Evolutionary conservation across 2,797 vertebrate species (phyloP).

Genomic region (Pangasius mekongensis): DNA sequence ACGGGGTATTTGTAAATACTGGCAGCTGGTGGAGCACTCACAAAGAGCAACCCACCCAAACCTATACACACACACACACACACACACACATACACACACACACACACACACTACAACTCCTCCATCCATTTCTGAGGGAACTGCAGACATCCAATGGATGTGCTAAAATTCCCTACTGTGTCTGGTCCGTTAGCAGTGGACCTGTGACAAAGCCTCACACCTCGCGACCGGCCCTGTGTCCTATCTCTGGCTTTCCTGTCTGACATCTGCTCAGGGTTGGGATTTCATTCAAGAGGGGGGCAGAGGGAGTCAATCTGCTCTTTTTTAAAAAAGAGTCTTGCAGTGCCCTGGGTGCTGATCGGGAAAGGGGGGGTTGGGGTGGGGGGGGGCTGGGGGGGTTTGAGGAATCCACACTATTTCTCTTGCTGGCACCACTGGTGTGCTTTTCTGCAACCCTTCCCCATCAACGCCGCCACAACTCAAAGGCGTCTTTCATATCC

Average conservation of each 20-base stretch:
- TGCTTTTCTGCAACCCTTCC: slow-evolving; percentile 61
- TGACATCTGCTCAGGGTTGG: slow-evolving; percentile 70
- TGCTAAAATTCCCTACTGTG: slow-evolving; percentile 63
- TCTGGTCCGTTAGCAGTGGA: slow-evolving; percentile 61
- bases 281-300: slow-evolving; percentile 66
- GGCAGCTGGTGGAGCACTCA: slow-evolving; percentile 51
- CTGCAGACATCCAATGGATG: slow-evolving; percentile 61
- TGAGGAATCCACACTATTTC: slow-evolving; percentile 60
- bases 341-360: slow-evolving; percentile 58
- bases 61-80: not conserved
- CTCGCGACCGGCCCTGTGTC: slow-evolving; percentile 53
- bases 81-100: not conserved
- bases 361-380: not conserved
- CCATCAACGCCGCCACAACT: slow-evolving; percentile 59
- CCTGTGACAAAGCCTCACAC: slow-evolving; percentile 66
- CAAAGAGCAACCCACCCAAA: slow-evolving; percentile 58
- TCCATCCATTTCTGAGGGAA: slow-evolving; percentile 58
- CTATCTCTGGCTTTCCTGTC: slow-evolving; percentile 60
- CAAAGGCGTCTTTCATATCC: slow-evolving; percentile 61
- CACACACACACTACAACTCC: not conserved
- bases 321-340: slow-evolving; percentile 54
- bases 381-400: slow-evolving; percentile 22
- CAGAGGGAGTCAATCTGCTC: slow-evolving; percentile 67
- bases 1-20: slow-evolving; percentile 62
- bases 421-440: slow-evolving; percentile 63